A percentile compares a stretch with the other conserved stretches of the same genome.
Conservation (phyloP, 2,888 invertebrate species). For the Graphium colonna region DNA sequence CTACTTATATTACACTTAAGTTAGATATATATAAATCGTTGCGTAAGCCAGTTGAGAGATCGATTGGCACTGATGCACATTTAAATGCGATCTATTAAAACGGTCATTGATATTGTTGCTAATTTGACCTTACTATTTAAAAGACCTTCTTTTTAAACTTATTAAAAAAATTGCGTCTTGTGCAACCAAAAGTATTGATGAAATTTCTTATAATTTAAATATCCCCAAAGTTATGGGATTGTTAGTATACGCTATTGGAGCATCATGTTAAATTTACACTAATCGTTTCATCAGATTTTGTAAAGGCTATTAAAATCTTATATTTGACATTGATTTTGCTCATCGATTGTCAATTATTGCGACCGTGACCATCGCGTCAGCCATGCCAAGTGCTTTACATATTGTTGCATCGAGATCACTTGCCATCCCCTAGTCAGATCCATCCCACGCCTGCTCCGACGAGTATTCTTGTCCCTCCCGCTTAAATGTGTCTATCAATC, state of each 20-base stretch:
- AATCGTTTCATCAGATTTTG: not conserved
- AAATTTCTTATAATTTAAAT: too few relatives aligned
- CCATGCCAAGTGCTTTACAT: slow-evolving; percentile 36
- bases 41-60: slow-evolving; percentile 54
- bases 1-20: too few relatives aligned
- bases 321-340: not conserved
- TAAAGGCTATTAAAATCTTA: not conserved
- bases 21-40: slow-evolving; percentile 27
- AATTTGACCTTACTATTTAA: slow-evolving; percentile 5
- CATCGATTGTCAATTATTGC: slow-evolving; percentile 7
- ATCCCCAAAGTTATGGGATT: too few relatives aligned
- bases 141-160: too few relatives aligned
- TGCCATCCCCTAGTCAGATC: slow-evolving; percentile 29
- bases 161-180: too few relatives aligned
- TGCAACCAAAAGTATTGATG: too few relatives aligned
- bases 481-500: slow-evolving; percentile 39
- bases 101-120: slow-evolving; percentile 49
- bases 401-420: slow-evolving; percentile 33
- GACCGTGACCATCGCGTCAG: slow-evolving; percentile 9
- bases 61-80: slow-evolving; percentile 53
- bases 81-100: slow-evolving; percentile 50
- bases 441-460: slow-evolving; percentile 51
- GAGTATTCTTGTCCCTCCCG: slow-evolving; percentile 44
- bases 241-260: too few relatives aligned
- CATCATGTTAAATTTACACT: too few relatives aligned